Base-by-base conservation (phyloP, 2,113 vertebrate genomes). In the Heliornis fulica region DNA sequence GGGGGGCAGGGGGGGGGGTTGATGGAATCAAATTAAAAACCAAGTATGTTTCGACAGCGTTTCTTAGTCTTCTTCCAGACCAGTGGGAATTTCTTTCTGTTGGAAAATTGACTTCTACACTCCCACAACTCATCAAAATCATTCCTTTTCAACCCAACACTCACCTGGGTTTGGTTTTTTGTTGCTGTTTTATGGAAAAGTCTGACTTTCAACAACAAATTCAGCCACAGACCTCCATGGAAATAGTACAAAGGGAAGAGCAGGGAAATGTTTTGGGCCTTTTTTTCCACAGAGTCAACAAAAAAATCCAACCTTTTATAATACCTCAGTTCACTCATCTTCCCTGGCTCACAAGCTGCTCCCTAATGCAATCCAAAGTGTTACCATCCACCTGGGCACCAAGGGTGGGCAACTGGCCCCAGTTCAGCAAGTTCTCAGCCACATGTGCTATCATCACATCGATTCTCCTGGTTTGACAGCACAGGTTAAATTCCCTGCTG, bases 1-100 rank as follows among this genome's bases (percentile, higher is more conserved):
- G 13, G 25, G 50, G 7, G 8, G 0, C 2, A 43, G 32, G 34
- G 31, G 6, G 13, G 25, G 50, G 7, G 8, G 0, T 2, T 48
- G 32, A 38, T n/a, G 59, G 46, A 77, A 56, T 40, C 11, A n/a
- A 69, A 94, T 20, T 13, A 69, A 70, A 17, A 26, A 22, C 3
- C 21, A 46, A 75, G 20, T 11, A 23, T 12, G 10, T 68, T 66
- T 34, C 3, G 3, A 29, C 23, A 60, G 56, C 43, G 17, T 5
- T 11, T n/a, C 18, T 28, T 54, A 7, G 15, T 38, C n/a, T 46
- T 69, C 36, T 68, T 72, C 40, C 18, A n/a, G 68, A 61, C 10
- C 64, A 61, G 25, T 2, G 41, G 41, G 54, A 13, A n/a, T 74
- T 74, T 43, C n/a, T 31, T 93, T 56, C 68, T 65, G 63, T 12